Conservation (phyloP, 2,797 vertebrate genomes). For the Melanogrammus aeglefinus region DNA sequence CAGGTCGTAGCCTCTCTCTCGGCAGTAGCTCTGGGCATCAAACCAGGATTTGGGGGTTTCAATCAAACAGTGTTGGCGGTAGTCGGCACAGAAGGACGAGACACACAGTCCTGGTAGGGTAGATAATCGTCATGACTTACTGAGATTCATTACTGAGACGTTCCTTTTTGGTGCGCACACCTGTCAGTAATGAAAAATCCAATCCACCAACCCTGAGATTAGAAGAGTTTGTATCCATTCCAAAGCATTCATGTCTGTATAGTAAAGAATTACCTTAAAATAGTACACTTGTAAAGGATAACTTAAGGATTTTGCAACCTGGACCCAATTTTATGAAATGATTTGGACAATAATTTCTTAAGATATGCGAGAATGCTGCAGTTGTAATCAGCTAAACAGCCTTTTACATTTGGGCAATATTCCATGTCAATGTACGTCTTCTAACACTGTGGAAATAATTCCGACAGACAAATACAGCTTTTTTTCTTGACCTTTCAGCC, state of each 20-base stretch:
- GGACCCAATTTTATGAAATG: too few relatives aligned
- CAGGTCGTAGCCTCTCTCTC: not conserved
- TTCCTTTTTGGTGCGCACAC: not conserved
- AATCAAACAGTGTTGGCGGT: not conserved
- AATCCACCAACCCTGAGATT: conserved; percentile 4
- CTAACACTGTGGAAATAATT: too few relatives aligned
- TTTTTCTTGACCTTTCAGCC: too few relatives aligned
- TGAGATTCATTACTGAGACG: not conserved
- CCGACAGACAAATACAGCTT: too few relatives aligned
- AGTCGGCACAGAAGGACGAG: not conserved
- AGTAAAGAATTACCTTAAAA: not conserved
- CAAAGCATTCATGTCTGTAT: not conserved
- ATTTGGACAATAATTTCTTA: too few relatives aligned
- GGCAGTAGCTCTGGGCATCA: not conserved
- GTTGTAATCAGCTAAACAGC: too few relatives aligned
- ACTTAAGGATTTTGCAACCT: too few relatives aligned
- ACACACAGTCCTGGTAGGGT: not conserved
- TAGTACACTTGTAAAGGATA: not conserved
- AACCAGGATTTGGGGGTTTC: not conserved
- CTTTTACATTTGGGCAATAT: too few relatives aligned
- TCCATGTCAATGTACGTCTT: too few relatives aligned
- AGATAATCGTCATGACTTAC: not conserved
- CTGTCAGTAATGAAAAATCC: not conserved
- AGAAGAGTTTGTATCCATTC: not conserved
- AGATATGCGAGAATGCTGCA: too few relatives aligned